Evolutionary conservation across 2,888 invertebrate species (phyloP).

Genomic region (Xestobium rufovillosum): DNA sequence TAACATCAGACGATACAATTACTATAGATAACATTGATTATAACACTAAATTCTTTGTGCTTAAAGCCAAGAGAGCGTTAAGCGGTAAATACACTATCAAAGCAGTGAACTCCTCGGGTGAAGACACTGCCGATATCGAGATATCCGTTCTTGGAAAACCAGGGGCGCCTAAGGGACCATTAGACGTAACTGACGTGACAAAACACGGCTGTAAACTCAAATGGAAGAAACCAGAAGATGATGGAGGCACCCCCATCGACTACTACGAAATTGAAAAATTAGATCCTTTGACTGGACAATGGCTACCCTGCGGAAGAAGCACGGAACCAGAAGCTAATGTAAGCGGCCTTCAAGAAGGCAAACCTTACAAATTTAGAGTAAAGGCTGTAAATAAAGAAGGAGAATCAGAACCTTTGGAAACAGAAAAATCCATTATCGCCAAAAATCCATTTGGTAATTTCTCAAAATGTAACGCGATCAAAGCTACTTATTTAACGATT

Average conservation of each 20-base stretch:
- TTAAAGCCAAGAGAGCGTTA: constrained; percentile 71
- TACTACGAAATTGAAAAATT: constrained; percentile 95
- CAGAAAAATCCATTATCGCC: constrained; percentile 88
- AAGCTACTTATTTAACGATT: no score
- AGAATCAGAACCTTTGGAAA: constrained; percentile 92
- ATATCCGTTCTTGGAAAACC: constrained; percentile 76
- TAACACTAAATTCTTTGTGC: constrained; percentile 82
- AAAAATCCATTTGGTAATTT: constrained; percentile 94
- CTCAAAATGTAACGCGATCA: no score
- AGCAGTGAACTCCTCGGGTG: constrained; percentile 88
- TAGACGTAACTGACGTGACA: constrained; percentile 81
- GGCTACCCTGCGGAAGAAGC: constrained; percentile 86
- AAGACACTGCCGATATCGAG: constrained; percentile 85
- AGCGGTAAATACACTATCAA: constrained; percentile 84
- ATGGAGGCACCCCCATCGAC: constrained; percentile 89
- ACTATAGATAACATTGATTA: constrained; percentile 81
- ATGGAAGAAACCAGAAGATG: constrained; percentile 93
- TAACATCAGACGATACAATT: constrained; percentile 53
- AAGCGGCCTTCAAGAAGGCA: constrained; percentile 83
- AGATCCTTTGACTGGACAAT: constrained; percentile 84
- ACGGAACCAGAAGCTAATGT: constrained; percentile 79
- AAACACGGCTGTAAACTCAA: constrained; percentile 87
- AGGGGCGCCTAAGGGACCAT: constrained; percentile 73
- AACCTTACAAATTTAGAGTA: constrained; percentile 97
- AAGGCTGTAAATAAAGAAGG: constrained; percentile 98